These are phyloP conservation scores for Nautilus pompilius DNA, from an alignment of 1,140 invertebrate species.

Conservation along the genomic window DNA sequence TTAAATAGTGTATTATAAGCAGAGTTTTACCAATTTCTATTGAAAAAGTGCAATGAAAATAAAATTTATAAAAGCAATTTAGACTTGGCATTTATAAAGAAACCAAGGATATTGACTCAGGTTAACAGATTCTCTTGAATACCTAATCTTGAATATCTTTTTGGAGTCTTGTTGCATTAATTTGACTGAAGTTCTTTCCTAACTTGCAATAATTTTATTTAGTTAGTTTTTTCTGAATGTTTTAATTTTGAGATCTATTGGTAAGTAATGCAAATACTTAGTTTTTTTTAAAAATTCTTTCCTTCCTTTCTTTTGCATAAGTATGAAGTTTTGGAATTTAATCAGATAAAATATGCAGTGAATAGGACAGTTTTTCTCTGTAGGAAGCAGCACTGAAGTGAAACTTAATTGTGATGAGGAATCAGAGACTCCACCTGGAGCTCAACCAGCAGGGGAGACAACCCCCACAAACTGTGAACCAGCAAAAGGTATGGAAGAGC, in stretches of 20 bases:
- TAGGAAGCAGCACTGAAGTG: slow-evolving; percentile 30
- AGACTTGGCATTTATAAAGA: no score
- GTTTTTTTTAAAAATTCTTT: neutral
- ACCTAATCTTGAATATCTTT: no score
- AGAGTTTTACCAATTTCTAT: no score
- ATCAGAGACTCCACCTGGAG: neutral
- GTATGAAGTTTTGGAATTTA: slow-evolving; percentile 1
- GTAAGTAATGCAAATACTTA: neutral
- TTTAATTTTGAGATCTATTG: neutral
- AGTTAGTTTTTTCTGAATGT: neutral
- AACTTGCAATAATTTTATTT: slow-evolving; percentile 12
- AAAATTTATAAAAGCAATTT: no score
- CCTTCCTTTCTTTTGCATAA: neutral
- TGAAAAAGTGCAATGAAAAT: no score
- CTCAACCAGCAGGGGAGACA: neutral
- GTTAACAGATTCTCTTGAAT: no score
- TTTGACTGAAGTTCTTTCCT: no score
- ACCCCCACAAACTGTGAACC: neutral
- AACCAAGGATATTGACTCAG: no score
- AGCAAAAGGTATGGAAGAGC: slow-evolving; percentile 21
- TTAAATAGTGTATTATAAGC: no score
- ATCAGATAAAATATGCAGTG: neutral
- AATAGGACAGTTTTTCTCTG: neutral
- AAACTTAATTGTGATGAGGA: slow-evolving; percentile 37
- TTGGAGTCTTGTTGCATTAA: no score